These are phyloP conservation scores for Poeciliopsis infans DNA, from an alignment of 2,797 vertebrate species.

Conservation along the genomic window DNA sequence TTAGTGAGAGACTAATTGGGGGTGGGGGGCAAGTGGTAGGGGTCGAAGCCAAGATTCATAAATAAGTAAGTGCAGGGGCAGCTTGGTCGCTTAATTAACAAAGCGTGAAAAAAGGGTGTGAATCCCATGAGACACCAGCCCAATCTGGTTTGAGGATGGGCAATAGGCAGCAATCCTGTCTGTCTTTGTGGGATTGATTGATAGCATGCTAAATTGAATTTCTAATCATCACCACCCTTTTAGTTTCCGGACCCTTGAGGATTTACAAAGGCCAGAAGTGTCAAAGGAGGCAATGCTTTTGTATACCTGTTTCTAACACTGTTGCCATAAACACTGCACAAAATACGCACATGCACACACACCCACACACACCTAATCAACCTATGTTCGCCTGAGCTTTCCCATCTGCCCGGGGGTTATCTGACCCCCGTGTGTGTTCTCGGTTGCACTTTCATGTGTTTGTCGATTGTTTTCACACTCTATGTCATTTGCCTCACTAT, in stretches of 20 bases:
- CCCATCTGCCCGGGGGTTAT: constrained; percentile 79
- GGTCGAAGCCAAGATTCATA: constrained; percentile 80
- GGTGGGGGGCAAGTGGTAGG: constrained; percentile 68
- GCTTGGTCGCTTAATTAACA: constrained; percentile 82
- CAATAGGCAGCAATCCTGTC: constrained; percentile 65
- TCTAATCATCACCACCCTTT: constrained; percentile 81
- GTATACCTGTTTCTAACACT: constrained; percentile 62
- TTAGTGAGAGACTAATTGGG: constrained; percentile 80
- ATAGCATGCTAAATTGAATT: constrained; percentile 83
- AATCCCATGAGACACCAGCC: constrained; percentile 68
- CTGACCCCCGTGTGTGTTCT: constrained; percentile 71
- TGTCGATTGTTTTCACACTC: constrained; percentile 79
- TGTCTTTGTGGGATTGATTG: constrained; percentile 76
- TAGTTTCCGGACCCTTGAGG: constrained; percentile 66
- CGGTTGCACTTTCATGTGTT: constrained; percentile 75
- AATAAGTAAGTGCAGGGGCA: constrained; percentile 81
- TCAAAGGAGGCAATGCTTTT: constrained; percentile 58
- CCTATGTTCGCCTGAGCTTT: constrained; percentile 56
- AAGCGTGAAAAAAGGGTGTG: constrained; percentile 74
- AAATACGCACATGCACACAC: constrained; percentile 12
- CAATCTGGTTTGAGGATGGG: constrained; percentile 67
- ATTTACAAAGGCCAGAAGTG: constrained; percentile 65
- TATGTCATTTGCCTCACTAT: constrained; percentile 65
- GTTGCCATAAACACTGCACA: constrained; percentile 60
- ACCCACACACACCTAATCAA: constrained; percentile 12